Percentiles rank a stretch among this genome's conserved stretches.
These are phyloP conservation scores for Acestrorhynchus altus DNA, from an alignment of 2,797 vertebrate species.

Conservation along the genomic window DNA sequence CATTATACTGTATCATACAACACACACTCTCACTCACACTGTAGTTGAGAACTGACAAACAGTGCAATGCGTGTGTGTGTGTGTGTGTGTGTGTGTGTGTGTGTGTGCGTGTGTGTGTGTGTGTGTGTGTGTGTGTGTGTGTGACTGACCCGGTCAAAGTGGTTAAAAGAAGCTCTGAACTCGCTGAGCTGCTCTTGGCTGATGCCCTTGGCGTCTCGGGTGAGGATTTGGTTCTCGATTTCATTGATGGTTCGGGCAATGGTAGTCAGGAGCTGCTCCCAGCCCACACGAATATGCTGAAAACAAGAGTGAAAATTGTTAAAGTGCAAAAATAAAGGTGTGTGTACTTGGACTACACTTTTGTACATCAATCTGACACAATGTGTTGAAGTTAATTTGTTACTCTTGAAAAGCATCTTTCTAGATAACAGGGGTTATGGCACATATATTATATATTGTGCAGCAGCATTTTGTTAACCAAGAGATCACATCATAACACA, in stretches of 20 bases:
- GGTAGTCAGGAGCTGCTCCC: conserved; percentile 87
- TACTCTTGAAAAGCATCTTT: no score
- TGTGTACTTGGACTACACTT: no score
- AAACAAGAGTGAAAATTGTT: not conserved
- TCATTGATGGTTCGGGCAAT: conserved; percentile 89
- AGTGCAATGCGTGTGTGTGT: conserved; percentile 97
- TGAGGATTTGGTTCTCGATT: conserved; percentile 88
- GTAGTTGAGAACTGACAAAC: conserved; percentile 83
- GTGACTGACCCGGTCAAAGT: conserved; percentile 84
- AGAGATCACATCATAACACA: no score
- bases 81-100: conserved; percentile 97
- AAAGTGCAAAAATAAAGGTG: no score
- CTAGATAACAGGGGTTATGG: no score
- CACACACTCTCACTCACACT: conserved; percentile 83
- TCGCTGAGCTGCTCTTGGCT: conserved; percentile 89
- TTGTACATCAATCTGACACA: no score
- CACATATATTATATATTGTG: no score
- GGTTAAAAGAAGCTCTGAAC: conserved; percentile 89
- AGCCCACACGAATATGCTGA: conserved; percentile 88
- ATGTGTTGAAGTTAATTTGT: no score
- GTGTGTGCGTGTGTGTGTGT: conserved; percentile 97
- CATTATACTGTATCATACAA: not conserved
- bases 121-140: not conserved
- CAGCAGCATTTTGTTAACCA: no score
- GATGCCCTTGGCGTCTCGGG: conserved; percentile 87